These are phyloP conservation scores for Liopterus haemorrhoidalis DNA, from an alignment of 2,888 invertebrate species.

Conservation along the genomic window DNA sequence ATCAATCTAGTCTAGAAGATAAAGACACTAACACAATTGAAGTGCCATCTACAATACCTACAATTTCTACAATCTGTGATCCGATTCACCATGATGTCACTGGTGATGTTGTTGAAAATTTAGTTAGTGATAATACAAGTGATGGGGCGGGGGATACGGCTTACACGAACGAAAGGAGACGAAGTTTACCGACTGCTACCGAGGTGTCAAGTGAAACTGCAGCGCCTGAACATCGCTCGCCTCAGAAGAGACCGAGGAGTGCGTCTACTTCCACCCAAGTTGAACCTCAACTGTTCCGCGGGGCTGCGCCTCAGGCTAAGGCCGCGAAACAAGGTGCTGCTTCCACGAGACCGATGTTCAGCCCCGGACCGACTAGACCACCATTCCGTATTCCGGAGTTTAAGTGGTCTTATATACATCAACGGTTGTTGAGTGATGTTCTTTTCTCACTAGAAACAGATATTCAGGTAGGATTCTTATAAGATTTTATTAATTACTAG, in stretches of 20 bases:
- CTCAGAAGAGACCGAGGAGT: conserved; percentile 68
- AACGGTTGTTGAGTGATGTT: conserved; percentile 90
- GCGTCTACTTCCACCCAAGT: conserved; percentile 78
- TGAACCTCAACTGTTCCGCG: conserved; percentile 80
- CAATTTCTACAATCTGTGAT: conserved; percentile 69
- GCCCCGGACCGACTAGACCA: conserved; percentile 85
- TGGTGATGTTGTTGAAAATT: conserved; percentile 33
- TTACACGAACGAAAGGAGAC: conserved; percentile 44
- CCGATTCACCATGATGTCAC: conserved; percentile 56
- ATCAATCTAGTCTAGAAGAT: conserved; percentile 43
- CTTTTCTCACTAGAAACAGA: conserved; percentile 96
- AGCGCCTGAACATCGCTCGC: conserved; percentile 49
- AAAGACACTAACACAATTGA: conserved; percentile 32
- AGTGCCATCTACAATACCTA: conserved; percentile 54
- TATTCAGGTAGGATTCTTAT: conserved; percentile 90
- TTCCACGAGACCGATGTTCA: conserved; percentile 80
- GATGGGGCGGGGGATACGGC: conserved; percentile 22
- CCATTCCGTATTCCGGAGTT: conserved; percentile 99
- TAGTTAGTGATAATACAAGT: conserved; percentile 33
- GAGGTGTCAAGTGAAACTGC: conserved; percentile 37
- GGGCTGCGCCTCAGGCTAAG: too few relatives aligned
- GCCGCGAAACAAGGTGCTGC: conserved; percentile 58
- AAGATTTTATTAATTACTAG: too few relatives aligned
- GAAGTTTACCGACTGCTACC: conserved; percentile 53
- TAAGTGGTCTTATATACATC: conserved; percentile 98